Evolutionary conservation across 2,797 vertebrate genomes (phyloP), one percentile per base, ranked within the genome.

Genomic region (Megalops cyprinoides): DNA sequence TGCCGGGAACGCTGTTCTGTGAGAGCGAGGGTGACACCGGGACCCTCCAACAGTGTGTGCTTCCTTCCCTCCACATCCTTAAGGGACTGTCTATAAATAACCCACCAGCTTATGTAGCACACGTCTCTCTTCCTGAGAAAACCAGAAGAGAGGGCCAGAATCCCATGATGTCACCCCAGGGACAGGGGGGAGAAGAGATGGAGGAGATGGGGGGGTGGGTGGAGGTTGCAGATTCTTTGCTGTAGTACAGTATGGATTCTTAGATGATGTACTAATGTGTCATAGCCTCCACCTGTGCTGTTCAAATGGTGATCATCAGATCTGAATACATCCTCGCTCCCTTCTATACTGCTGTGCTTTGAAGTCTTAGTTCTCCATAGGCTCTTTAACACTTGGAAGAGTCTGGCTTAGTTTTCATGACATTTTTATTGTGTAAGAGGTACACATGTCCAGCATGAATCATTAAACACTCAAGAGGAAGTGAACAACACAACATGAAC

Each of bases 371-470:
- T 28, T 39, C 23, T 49, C 3, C 42, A 48, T 15, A n/a, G n/a
- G 7, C n/a, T 31, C 58, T 60, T 28, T 4, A 55, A 49, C 20
- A 44, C 60, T 46, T 14, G n/a, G 73, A n/a, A 37, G 42, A 65
- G 46, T 77, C 25, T 2, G 4, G 10, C 69, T 73, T 82, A 42
- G 80, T 83, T 87, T 87, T 92, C 83, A 86, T 84, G 87, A 87
- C 86, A 88, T 87, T 90, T 89, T 94, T 95, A 93, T 90, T 91
- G 93, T 94, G 92, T 93, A 83, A 79, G 71, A 67, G 82, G 55
- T 83, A 83, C 82, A 94, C 94, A 95, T 95, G 94, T 94, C 94
- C 94, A 95, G 94, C 94, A 95, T 95, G 94, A 93, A 92, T 94
- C 91, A 90, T 94, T 94, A 95, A 86, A 94, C 92, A 95, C 93